phyloP scores from a whole-genome alignment of 2,797 vertebrate species.

The Chelon labrosus region DNA sequence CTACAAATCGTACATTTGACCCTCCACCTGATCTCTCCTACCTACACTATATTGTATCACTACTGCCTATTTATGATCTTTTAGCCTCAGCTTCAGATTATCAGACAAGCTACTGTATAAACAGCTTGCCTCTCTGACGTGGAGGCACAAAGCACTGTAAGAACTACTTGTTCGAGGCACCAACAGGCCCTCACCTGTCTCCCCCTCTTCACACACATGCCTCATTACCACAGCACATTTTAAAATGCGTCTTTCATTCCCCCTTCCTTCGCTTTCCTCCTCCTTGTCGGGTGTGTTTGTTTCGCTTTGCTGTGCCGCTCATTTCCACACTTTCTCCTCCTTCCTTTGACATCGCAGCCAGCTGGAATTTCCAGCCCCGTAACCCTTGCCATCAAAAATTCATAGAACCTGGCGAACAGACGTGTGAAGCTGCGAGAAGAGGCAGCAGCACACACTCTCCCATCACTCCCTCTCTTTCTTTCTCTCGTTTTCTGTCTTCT shows the following conservation, averaged over 20 bases:
- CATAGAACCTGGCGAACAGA: slow-evolving; percentile 71
- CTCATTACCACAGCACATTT: slow-evolving; percentile 64
- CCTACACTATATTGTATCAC: not conserved
- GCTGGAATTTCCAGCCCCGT: slow-evolving; percentile 67
- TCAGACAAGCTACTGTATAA: not conserved
- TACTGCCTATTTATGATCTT: slow-evolving; percentile 15
- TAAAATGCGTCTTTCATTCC: slow-evolving; percentile 47
- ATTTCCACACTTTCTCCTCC: slow-evolving; percentile 52
- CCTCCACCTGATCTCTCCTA: not conserved
- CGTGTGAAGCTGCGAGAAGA: slow-evolving; percentile 45
- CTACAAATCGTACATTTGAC: not conserved
- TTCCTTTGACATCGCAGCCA: slow-evolving; percentile 68
- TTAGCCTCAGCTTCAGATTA: not conserved
- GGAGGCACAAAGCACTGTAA: slow-evolving; percentile 11
- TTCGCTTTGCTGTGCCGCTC: slow-evolving; percentile 58
- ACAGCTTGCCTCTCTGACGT: not conserved
- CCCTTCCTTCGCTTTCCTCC: slow-evolving; percentile 10
- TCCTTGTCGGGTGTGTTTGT: slow-evolving; percentile 55
- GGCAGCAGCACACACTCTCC: slow-evolving; percentile 52
- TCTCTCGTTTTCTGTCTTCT: slow-evolving; percentile 66
- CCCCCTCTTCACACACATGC: slow-evolving; percentile 18
- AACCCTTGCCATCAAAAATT: slow-evolving; percentile 78
- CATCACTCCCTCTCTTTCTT: slow-evolving; percentile 56
- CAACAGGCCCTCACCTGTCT: slow-evolving; percentile 22
- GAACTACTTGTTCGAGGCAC: slow-evolving; percentile 12